Conservation (phyloP, 2,113 vertebrate species). For the Salminus brasiliensis region DNA sequence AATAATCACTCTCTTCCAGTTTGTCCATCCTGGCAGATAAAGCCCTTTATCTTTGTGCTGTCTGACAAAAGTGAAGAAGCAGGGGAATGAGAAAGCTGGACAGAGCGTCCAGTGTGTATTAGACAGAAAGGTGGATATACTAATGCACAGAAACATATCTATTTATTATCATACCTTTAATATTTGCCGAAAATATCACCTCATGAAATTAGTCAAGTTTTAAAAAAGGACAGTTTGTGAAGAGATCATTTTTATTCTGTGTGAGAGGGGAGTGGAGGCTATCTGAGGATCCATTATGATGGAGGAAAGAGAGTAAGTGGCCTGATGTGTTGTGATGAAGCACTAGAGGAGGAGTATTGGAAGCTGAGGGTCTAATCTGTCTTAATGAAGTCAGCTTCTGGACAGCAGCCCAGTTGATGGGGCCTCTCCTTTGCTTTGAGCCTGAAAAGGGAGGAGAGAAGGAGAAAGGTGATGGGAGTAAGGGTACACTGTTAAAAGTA, state of each 20-base stretch:
- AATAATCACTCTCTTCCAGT: not conserved
- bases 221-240: too few species aligned
- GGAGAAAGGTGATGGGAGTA: slow-evolving; percentile 55
- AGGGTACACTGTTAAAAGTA: too few species aligned
- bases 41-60: not conserved
- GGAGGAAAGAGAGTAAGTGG: slow-evolving; percentile 4
- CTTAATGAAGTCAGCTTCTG: slow-evolving; percentile 46
- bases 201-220: too few species aligned
- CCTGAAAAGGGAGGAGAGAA: not conserved
- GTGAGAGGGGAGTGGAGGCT: not conserved
- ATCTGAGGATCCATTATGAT: slow-evolving; percentile 26
- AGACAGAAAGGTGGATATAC: not conserved
- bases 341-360: not conserved
- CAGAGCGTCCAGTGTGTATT: not conserved
- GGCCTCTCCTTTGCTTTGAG: not conserved
- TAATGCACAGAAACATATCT: not conserved
- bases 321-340: slow-evolving; percentile 25
- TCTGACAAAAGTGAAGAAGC: not conserved
- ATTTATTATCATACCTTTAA: too few species aligned
- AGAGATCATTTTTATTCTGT: not conserved
- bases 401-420: slow-evolving; percentile 15
- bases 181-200: too few species aligned
- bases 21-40: not conserved
- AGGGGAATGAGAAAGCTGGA: not conserved
- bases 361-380: not conserved